These are phyloP conservation scores for Sturmia bella DNA, from an alignment of 2,888 invertebrate genomes.

Conservation along the genomic window DNA sequence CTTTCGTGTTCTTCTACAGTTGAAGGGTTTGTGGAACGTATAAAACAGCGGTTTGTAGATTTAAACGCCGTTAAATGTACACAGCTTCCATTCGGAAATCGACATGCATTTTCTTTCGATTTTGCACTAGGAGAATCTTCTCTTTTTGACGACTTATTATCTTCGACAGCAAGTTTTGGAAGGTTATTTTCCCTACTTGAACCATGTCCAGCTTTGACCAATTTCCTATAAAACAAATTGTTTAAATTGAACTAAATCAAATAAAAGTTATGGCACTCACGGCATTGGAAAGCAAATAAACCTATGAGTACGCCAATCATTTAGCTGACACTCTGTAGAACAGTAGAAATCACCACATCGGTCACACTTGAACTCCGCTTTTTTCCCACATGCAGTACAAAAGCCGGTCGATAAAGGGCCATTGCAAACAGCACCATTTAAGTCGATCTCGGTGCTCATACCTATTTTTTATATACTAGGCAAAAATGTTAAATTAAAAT, in stretches of 20 bases:
- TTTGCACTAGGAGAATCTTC: neutral
- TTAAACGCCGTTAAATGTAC: conserved; percentile 62
- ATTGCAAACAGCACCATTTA: neutral
- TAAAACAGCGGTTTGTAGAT: conserved; percentile 56
- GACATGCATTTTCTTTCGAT: neutral
- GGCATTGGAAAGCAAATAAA: conserved; percentile 75
- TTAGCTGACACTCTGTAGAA: conserved; percentile 72
- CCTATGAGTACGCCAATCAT: conserved; percentile 74
- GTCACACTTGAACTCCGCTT: conserved; percentile 70
- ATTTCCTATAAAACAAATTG: conserved; percentile 1
- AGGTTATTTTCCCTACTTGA: neutral
- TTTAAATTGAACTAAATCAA: neutral
- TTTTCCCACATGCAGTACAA: conserved; percentile 70
- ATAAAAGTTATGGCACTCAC: conserved; percentile 65
- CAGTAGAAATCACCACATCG: conserved; percentile 75
- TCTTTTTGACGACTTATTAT: too few relatives aligned
- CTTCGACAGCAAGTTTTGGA: neutral
- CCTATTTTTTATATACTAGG: too few relatives aligned
- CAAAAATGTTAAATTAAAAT: too few relatives aligned
- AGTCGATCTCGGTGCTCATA: too few relatives aligned
- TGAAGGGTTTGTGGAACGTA: conserved; percentile 58
- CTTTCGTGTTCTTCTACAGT: conserved; percentile 33
- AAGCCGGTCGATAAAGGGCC: conserved; percentile 1
- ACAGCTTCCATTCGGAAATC: conserved; percentile 42
- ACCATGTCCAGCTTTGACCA: conserved; percentile 33